These are phyloP conservation scores for Lacanobia oleracea DNA, from an alignment of 2,888 invertebrate genomes.

Conservation along the genomic window DNA sequence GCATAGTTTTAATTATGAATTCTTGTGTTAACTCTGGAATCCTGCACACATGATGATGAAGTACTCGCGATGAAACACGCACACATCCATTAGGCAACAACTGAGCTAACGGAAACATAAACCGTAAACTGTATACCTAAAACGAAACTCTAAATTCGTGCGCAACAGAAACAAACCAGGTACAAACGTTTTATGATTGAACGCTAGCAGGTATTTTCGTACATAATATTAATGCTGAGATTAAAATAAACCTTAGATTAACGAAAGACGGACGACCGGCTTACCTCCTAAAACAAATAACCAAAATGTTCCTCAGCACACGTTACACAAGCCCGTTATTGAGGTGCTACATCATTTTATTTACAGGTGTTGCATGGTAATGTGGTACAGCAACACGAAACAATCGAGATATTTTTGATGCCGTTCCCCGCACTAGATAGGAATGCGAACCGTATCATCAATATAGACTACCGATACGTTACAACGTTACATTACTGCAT, in stretches of 20 bases:
- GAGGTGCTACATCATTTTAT: slow-evolving; percentile 89
- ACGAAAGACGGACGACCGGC: slow-evolving; percentile 85
- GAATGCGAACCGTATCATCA: slow-evolving; percentile 33
- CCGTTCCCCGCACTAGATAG: slow-evolving; percentile 17
- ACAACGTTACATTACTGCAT: slow-evolving; percentile 26
- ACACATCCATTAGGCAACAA: slow-evolving; percentile 77
- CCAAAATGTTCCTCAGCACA: slow-evolving; percentile 84
- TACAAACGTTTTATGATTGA: slow-evolving; percentile 88
- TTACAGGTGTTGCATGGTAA: slow-evolving; percentile 86
- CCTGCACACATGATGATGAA: slow-evolving; percentile 65
- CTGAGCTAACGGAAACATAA: slow-evolving; percentile 75
- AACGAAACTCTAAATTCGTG: slow-evolving; percentile 77
- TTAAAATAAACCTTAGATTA: slow-evolving; percentile 85
- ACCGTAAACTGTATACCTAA: slow-evolving; percentile 78
- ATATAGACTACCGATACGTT: slow-evolving; percentile 19
- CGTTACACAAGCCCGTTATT: slow-evolving; percentile 84
- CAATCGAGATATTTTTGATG: slow-evolving; percentile 83
- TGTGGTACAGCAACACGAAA: slow-evolving; percentile 84
- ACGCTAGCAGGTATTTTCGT: slow-evolving; percentile 86
- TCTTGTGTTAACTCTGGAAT: slow-evolving; percentile 47
- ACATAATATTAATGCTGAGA: slow-evolving; percentile 85
- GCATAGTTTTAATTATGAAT: slow-evolving; percentile 47
- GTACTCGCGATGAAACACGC: slow-evolving; percentile 64
- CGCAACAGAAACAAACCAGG: slow-evolving; percentile 89
- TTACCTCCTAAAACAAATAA: slow-evolving; percentile 86